Base-by-base conservation (phyloP, 2,888 invertebrate genomes). In the Cerastis rubricosa region DNA sequence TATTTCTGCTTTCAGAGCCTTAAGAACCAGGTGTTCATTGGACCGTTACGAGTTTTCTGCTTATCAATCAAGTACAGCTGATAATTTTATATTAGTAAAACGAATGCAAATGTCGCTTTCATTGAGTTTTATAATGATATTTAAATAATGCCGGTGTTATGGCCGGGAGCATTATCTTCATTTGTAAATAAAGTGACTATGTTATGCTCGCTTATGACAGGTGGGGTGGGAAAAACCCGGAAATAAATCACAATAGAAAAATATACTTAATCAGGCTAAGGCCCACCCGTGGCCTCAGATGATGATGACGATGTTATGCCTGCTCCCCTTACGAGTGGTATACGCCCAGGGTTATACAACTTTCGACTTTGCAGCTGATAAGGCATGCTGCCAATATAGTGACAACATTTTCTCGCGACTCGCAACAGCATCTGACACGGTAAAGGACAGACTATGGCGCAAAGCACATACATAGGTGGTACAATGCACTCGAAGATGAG, bases 361-460 rank as follows among this genome's bases (percentile, higher is more conserved):
- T 22, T 49, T 63, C 43, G 14, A 22, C 7, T 40, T 17, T 29
- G 70, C 35, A 19, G 35, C 6, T 17, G 47, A 25, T 22, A 45
- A 59, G 5, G 8, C 8, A 67, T 43, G 12, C 40, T 40, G 14
- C 14, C 29, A 40, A 29, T 19, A 49, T 51, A 8, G 59, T 61
- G 29, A 61, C 29, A 59, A 29, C 29, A 59, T 29, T 4, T 35
- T 59, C 29, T 19, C 3, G 19, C 61, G 29, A 61, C 14, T 43
- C 68, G 59, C 76, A 49, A 49, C 19, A 59, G 68, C 69, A n/a
- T 73, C 5, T 12, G 12, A 40, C 40, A 43, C 49, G 14, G 17
- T 11, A 19, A 2, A 19, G 1, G 47, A 17, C 11, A 25, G 11
- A 57, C 17, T n/a, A 17, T 40, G 6, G 35, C 67, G 76, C 67